Evolutionary conservation across 2,113 vertebrate genomes (phyloP), one percentile per base, ranked within the genome.

Genomic region (Prietella phreatophila): DNA sequence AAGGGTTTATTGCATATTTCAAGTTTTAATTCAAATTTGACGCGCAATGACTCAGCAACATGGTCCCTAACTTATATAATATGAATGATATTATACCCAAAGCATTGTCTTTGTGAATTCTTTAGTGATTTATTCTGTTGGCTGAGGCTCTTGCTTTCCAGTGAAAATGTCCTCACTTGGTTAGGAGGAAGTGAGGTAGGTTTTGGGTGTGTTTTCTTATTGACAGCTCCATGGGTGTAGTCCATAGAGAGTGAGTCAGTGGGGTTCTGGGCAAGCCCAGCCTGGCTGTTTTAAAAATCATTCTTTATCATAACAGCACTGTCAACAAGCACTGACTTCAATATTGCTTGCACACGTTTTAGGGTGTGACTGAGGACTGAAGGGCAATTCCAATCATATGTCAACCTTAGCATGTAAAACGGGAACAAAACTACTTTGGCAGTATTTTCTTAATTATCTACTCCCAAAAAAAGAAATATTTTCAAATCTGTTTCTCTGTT

Each of bases 341-440:
- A 42, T n/a, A 27, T 67, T 33, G 42, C 67, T 69, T 71, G 85
- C 63, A 42, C 42, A 27, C 55, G 55, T 30, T 80, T 42, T 75
- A 83, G 86, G 90, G 90, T 89, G 86, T 91, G 90, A 80, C 90
- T 55, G 50, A 60, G 11, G 75, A 73, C 86, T 83, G n/a, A 20
- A 81, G 78, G 78, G 78, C 78, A 81, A 81, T 85, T 85, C 76
- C 87, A 82, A 33, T 88, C 53, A 33, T 58, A 81, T 33, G 8
- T 56, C 50, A 81, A 58, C 53, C n/a, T 20, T 63, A 42, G 53
- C 17, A 82, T 80, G 47, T 22, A 53, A 53, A 53, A 47, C 50
- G n/a, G 10, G 4, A 78, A 78, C 30, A 33, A 81, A 56, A 81
- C 19, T 81, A 22, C n/a, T 81, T n/a, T n/a, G n/a, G n/a, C n/a